Base-by-base conservation (phyloP, 1,140 invertebrate genomes). In the Drosophila paulistorum region DNA sequence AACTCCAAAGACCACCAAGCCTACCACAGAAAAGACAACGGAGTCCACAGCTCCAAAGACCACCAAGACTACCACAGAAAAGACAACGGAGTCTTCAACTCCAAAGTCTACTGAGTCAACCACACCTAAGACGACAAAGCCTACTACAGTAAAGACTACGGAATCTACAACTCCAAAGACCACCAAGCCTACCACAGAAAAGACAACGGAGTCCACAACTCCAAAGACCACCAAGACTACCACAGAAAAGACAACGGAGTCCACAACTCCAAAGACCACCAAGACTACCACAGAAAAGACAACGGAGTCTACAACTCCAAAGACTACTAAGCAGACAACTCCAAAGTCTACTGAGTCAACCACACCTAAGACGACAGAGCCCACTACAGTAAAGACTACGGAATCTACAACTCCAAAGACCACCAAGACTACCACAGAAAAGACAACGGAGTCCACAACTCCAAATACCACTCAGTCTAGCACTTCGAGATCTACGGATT, bases 351-450 rank as follows among this genome's bases (percentile, higher is more conserved):
- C 17, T 17, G 17, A 17, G 17, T 17, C 17, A 17, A 17, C 17
- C 17, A 17, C 17, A 17, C 17, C 17, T 17, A 17, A 17, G 17
- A 17, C 17, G 17, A 17, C 17, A 17, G 1, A 17, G 17, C 17
- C 17, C 1, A 17, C 23, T 3, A 9, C 10, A 58, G 1, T 41
- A 3, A 51, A 67, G 14, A 23, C 42, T 0, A 68, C 66, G 1
- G 39, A 26, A 0, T 13, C 58, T 3, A 60, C 58, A 11, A 60
- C 58, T 7, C 2, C n/a, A 9, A 61, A 61, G 13, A 59, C 59
- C 3, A 55, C 66, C 0, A 59, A 68, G 35, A 14, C 58, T 0
- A 68, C 66, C 2, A 68, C 65, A 35, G 55, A 23, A 7, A 60
- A 60, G 13, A 30, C 65, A 3, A 59, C 58, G 1, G 45, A 57